Conservation (phyloP, 2,888 invertebrate species). For the Sympetrum striolatum region DNA sequence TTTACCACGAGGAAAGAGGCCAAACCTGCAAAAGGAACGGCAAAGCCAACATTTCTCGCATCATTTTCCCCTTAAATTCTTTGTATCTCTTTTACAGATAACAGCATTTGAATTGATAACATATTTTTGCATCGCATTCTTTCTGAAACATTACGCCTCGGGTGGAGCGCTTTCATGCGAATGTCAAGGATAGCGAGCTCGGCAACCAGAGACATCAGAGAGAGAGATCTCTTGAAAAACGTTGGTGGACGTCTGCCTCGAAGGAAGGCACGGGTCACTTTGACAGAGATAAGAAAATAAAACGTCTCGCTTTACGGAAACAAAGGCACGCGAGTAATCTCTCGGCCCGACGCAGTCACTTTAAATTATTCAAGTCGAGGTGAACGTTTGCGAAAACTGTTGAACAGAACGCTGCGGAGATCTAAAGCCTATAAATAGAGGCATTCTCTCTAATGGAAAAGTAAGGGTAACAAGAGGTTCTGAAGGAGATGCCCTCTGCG, state of each 20-base stretch:
- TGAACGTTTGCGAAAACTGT: not conserved
- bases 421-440: not conserved
- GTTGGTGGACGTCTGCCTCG: no score
- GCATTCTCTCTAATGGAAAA: not conserved
- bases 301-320: not conserved
- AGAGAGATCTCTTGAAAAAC: not conserved
- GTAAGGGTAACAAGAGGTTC: not conserved
- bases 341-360: not conserved
- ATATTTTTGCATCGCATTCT: no score
- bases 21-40: no score
- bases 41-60: no score
- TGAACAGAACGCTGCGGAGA: not conserved
- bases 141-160: not conserved
- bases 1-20: no score
- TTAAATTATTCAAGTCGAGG: not conserved
- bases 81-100: no score
- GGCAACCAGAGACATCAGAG: not conserved
- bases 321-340: not conserved
- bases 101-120: no score
- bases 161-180: not conserved
- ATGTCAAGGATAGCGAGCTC: not conserved
- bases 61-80: no score
- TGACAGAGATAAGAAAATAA: no score
- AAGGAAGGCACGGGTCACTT: no score
- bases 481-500: not conserved